Percentiles rank a stretch among this genome's conserved stretches.
phyloP scores from a whole-genome alignment of 2,888 invertebrate genomes.

The Heliconius erato region DNA sequence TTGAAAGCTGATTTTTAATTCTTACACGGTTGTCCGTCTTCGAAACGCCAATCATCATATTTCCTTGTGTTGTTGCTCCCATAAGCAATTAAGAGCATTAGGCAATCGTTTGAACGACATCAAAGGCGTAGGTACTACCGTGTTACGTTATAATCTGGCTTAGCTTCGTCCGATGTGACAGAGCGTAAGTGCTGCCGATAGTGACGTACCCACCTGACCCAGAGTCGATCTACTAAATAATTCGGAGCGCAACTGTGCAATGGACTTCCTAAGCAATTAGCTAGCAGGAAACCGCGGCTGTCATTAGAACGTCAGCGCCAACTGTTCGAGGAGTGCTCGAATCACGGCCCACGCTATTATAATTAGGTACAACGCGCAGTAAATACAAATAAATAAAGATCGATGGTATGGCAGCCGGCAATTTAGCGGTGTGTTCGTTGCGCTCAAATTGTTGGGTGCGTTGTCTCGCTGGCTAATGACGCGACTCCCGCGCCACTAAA shows the following conservation, averaged over 20 bases:
- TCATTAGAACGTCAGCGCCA: conserved; percentile 84
- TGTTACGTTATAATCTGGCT: conserved; percentile 83
- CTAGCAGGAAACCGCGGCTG: conserved; percentile 82
- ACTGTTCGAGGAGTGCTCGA: conserved; percentile 79
- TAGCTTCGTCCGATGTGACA: conserved; percentile 78
- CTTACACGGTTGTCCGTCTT: conserved; percentile 13
- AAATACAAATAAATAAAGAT: conserved; percentile 84
- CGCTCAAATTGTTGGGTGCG: conserved; percentile 79
- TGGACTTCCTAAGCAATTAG: conserved; percentile 82
- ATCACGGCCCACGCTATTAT: conserved; percentile 77
- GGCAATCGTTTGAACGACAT: conserved; percentile 75
- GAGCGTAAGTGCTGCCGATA: conserved; percentile 78
- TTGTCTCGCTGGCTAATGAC: conserved; percentile 83
- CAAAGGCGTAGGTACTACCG: conserved; percentile 80
- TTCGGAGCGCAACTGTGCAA: conserved; percentile 71
- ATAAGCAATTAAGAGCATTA: conserved; percentile 77
- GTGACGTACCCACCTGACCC: conserved; percentile 65
- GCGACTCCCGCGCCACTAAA: conserved; percentile 70
- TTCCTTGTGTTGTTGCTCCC: conserved; percentile 54
- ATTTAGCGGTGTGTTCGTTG: conserved; percentile 74
- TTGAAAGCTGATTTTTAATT: conserved; percentile 3
- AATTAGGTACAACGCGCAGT: conserved; percentile 82
- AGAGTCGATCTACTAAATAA: conserved; percentile 80
- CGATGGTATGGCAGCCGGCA: conserved; percentile 80
- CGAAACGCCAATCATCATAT: conserved; percentile 49